These are phyloP conservation scores for Cordilura impudica DNA, from an alignment of 2,888 invertebrate genomes.

Conservation along the genomic window DNA sequence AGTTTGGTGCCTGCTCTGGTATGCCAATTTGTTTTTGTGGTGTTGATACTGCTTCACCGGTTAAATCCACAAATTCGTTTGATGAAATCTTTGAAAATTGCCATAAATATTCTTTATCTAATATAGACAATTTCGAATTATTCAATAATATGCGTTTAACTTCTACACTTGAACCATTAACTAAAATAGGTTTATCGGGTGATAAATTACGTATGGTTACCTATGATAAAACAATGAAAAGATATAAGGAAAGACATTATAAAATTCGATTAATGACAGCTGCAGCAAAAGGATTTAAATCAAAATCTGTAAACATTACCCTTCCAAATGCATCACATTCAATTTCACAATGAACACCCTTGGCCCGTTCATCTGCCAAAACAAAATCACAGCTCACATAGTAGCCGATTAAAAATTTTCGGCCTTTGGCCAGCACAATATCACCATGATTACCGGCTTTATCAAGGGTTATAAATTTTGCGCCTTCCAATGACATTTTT, in stretches of 20 bases:
- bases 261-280: neutral
- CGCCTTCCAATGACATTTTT: conserved; percentile 74
- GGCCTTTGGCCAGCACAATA: conserved; percentile 69
- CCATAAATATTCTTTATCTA: conserved; percentile 74
- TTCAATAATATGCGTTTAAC: conserved; percentile 70
- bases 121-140: conserved; percentile 71
- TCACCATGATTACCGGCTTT: conserved; percentile 60
- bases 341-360: conserved; percentile 74
- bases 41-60: conserved; percentile 60
- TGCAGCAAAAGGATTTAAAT: neutral
- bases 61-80: conserved; percentile 50
- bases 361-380: conserved; percentile 68
- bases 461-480: conserved; percentile 70
- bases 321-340: conserved; percentile 75
- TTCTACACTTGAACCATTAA: conserved; percentile 69
- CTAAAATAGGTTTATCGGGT: conserved; percentile 66
- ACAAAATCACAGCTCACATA: conserved; percentile 72
- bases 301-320: conserved; percentile 68
- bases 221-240: conserved; percentile 63
- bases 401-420: conserved; percentile 73
- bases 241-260: neutral
- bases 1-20: conserved; percentile 69
- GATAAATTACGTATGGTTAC: conserved; percentile 73
- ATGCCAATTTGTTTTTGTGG: conserved; percentile 60
- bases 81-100: conserved; percentile 63